Evolutionary conservation across 1,140 invertebrate species (phyloP).

Genomic region (Dysdera silvatica): DNA sequence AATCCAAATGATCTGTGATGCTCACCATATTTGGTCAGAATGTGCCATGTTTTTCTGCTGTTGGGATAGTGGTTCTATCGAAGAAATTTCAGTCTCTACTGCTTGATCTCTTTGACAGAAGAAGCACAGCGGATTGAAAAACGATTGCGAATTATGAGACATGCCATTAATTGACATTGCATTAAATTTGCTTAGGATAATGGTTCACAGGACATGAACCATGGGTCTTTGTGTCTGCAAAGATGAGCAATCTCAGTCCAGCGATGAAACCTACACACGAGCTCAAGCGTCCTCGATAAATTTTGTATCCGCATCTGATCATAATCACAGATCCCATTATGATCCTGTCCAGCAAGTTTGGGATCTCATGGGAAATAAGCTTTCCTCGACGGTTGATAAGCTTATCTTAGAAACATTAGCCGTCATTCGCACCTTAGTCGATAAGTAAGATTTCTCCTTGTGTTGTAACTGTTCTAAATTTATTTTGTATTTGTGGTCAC

Average conservation of each 20-base stretch:
- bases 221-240: slow-evolving; percentile 29
- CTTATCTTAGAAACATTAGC: slow-evolving; percentile 70
- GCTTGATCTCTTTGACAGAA: no score
- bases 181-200: no score
- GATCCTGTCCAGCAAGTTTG: slow-evolving; percentile 16
- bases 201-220: no score
- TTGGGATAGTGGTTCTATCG: no score
- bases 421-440: slow-evolving; percentile 69
- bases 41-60: no score
- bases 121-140: no score
- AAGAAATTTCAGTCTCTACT: no score
- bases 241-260: slow-evolving; percentile 23
- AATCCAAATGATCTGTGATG: no score
- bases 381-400: slow-evolving; percentile 50
- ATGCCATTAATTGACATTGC: no score
- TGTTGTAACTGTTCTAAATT: slow-evolving; percentile 1
- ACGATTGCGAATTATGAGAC: no score
- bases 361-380: slow-evolving; percentile 19
- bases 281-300: slow-evolving; percentile 5
- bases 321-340: slow-evolving; percentile 1
- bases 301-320: slow-evolving; percentile 16
- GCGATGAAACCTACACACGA: slow-evolving; percentile 12
- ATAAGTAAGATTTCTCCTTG: slow-evolving; percentile 57
- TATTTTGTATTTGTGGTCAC: neutral
- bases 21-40: no score